These are phyloP conservation scores for Emberiza fucata DNA, from an alignment of 2,113 vertebrate species.

Conservation along the genomic window DNA sequence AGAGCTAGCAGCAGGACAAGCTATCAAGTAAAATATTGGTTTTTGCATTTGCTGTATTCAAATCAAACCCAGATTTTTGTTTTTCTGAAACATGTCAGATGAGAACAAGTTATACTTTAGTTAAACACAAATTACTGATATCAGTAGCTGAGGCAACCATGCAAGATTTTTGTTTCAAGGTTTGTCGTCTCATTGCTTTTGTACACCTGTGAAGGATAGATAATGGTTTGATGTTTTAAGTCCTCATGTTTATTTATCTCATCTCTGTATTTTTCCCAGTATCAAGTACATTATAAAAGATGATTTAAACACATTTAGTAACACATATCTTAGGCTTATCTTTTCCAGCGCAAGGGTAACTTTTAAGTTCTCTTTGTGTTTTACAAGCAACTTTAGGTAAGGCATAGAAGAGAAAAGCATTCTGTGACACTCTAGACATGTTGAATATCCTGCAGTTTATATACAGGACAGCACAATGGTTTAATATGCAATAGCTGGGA, in stretches of 20 bases:
- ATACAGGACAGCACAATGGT: neutral
- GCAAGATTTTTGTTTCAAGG: neutral
- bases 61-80: neutral
- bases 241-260: neutral
- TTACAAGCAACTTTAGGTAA: neutral
- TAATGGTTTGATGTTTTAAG: neutral
- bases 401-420: neutral
- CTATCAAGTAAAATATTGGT: neutral
- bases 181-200: neutral
- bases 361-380: neutral
- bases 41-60: neutral
- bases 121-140: neutral
- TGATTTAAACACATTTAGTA: neutral
- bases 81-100: neutral
- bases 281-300: neutral
- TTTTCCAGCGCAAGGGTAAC: neutral
- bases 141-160: neutral
- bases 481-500: neutral
- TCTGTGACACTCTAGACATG: neutral
- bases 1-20: neutral
- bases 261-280: neutral
- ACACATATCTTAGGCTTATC: neutral
- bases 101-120: neutral
- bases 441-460: neutral
- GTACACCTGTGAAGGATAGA: neutral